Base-by-base conservation (phyloP, 35 echinoderm and acorn worm genomes). In the Acanthaster planci region DNA sequence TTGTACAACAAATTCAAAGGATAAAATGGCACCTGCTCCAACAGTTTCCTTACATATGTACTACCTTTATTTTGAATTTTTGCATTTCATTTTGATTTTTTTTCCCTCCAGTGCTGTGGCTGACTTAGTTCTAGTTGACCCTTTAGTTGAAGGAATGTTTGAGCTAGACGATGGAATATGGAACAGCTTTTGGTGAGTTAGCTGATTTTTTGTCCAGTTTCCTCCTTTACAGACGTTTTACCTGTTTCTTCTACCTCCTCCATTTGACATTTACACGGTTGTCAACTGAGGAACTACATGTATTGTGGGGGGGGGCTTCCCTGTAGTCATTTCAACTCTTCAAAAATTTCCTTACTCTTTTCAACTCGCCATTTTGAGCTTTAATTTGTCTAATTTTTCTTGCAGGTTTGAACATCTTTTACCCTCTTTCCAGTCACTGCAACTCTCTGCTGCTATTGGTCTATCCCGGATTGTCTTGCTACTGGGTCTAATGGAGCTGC, bases 71-170 rank as follows among this genome's bases (percentile, higher is more conserved):
- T 6, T 47, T 47, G 4, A 47, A 47, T 4, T 47, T 4, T 47
- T 4, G 42, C 42, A 47, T 44, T 79, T 84, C 10, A 67, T 0
- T n/a, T 84, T 21, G 5, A 38, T 84, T 84, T 77, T 47, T 44
- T 58, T 51, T 60, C 8, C 21, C 77, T 82, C n/a, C 89, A 97
- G 94, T 64, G 90, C 90, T 58, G 89, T 93, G 5, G 90, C 91
- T 42, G 91, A 97, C 80, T 37, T 97, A 10, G 88, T 97, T 12
- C 84, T 97, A 16, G 88, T 97, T 51, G 95, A 93, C 80, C 95
- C 95, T 14, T 55, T 97, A 8, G 90, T 90, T 37, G 95, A 97
- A 56, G 88, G 89, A 10, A 81, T 97, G 32, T 93, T 97, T 87
- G 91, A 93, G 51, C 81, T 93, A 16, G 91, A 97, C 37, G 85